Evolutionary conservation across 2,888 invertebrate species (phyloP), one percentile per base, ranked within the genome.

Genomic region (Anoplius nigerrimus): DNA sequence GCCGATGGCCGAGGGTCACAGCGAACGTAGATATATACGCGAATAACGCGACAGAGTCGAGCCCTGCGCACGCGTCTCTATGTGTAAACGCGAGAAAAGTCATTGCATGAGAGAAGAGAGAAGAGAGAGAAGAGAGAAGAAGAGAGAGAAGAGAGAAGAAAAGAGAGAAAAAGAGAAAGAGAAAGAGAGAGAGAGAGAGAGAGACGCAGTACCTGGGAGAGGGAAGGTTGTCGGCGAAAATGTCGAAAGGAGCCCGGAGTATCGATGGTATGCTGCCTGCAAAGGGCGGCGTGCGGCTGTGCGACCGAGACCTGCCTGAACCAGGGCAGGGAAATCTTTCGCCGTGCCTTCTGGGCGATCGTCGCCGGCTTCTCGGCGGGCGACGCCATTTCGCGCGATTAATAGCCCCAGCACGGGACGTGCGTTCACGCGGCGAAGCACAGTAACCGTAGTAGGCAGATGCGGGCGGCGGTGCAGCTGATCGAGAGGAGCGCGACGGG

Each of bases 271-370:
- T 96, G 96, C 89, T 96, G 96, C 64, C 96, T 92, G 71, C 95
- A 92, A 66, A 96, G 92, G 65, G 92, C 92, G 72, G 94, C 93
- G 89, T 94, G 95, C 62, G 93, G 92, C 82, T 92, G 91, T 84
- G 92, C 91, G 80, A 94, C 93, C 70, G 95, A 95, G 83, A 93
- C 93, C 89, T 96, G 95, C 62, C 96, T 92, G 90, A 96, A 96
- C 96, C 96, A 97, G 77, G 96, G 96, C 87, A 96, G 90, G 64
- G 96, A 96, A 82, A 96, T 96, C 90, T 96, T 97, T 84, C 96
- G 92, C 72, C 94, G 93, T 79, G 93, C 92, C 87, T 94, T 95
- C 87, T 93, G 92, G 89, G 82, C 85, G 27, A 87, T 87, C 71
- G 87, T 85, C 72, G 84, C 84, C 82, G 87, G 87, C 75, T 87